Evolutionary conservation across 2,113 vertebrate species (phyloP).

Genomic region (Carassius gibelio): DNA sequence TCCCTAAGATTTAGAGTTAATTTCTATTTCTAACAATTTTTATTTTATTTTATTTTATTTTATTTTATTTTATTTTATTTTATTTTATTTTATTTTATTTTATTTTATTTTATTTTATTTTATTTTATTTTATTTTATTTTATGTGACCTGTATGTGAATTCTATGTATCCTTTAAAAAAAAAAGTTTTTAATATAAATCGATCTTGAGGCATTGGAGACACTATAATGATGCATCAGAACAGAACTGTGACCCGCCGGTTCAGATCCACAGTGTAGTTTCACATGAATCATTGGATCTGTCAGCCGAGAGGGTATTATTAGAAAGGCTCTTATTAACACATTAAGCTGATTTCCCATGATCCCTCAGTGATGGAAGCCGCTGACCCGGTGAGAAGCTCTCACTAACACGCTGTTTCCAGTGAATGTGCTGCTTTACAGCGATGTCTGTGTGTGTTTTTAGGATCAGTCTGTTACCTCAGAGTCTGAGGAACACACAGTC

Average conservation of each 20-base stretch:
- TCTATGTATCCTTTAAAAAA: too few relatives aligned
- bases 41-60: too few relatives aligned
- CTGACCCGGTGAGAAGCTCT: constrained; percentile 60
- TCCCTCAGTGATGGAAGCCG: constrained; percentile 56
- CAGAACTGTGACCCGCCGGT: constrained; percentile 59
- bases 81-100: too few relatives aligned
- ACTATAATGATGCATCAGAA: background rate
- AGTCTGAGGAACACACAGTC: background rate
- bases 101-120: too few relatives aligned
- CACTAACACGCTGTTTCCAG: constrained; percentile 53
- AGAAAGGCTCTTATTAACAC: constrained; percentile 75
- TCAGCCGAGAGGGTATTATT: constrained; percentile 74
- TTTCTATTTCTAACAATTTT: too few relatives aligned
- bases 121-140: too few relatives aligned
- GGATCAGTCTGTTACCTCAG: background rate
- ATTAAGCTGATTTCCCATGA: constrained; percentile 73
- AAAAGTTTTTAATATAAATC: too few relatives aligned
- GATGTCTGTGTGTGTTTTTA: background rate
- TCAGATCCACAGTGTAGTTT: constrained; percentile 70
- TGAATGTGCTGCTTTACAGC: background rate
- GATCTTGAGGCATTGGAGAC: background rate
- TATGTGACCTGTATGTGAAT: too few relatives aligned
- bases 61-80: too few relatives aligned
- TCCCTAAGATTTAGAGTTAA: too few relatives aligned
- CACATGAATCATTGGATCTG: constrained; percentile 66